phyloP scores from a whole-genome alignment of 1,140 invertebrate genomes.

The Anastrepha ludens region DNA sequence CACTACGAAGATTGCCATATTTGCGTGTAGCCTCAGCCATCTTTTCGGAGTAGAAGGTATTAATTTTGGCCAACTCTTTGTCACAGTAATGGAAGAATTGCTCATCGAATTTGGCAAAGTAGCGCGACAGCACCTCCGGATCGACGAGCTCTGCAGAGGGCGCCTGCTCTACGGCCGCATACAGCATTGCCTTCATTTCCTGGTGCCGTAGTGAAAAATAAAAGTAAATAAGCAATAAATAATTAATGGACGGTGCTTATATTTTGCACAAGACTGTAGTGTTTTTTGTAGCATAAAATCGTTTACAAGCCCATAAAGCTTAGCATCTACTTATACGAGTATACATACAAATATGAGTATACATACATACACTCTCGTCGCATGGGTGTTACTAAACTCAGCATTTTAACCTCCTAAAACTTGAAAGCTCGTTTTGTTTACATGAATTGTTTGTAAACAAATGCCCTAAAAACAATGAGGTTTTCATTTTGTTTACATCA shows the following conservation, averaged over 20 bases:
- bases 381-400: neutral
- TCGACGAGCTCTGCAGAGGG: slow-evolving; percentile 83
- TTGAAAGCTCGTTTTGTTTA: slow-evolving; percentile 38
- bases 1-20: slow-evolving; percentile 84
- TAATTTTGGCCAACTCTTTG: slow-evolving; percentile 90
- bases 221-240: neutral
- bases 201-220: slow-evolving; percentile 63
- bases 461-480: neutral
- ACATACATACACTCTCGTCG: neutral
- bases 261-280: neutral
- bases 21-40: slow-evolving; percentile 90
- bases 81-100: slow-evolving; percentile 90
- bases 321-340: neutral
- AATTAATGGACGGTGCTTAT: neutral
- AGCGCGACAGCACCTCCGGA: slow-evolving; percentile 80
- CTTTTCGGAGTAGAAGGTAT: slow-evolving; percentile 92
- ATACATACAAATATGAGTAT: slow-evolving; percentile 1
- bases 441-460: slow-evolving; percentile 53
- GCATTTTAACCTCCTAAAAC: neutral
- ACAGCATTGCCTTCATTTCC: slow-evolving; percentile 87
- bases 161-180: slow-evolving; percentile 82
- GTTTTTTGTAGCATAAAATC: neutral
- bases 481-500: slow-evolving; percentile 47
- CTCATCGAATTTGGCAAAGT: slow-evolving; percentile 89
- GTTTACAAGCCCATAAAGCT: no score